Evolutionary conservation across 2,888 invertebrate species (phyloP), one percentile per base, ranked within the genome.

Genomic region (Chymomyza procnemis): DNA sequence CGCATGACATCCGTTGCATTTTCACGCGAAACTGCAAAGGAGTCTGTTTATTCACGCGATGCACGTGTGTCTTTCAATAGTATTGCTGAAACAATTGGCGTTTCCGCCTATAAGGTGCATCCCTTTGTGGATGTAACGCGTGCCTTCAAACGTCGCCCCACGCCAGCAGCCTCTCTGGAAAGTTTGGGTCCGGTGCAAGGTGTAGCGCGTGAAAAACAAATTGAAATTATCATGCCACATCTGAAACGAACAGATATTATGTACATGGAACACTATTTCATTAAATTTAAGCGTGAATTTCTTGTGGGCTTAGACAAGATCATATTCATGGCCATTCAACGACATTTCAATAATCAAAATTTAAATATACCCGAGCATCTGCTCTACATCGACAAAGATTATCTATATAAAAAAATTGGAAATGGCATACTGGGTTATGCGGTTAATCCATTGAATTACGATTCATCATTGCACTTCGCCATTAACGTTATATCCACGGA

Each of bases 81-180:
- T 0, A 71, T 86, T 5, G 81, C 88, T 4, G 73, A 78, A 22
- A 80, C 88, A 5, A 90, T 91, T 71, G 91, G 91, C n/a, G 78
- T 80, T 52, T 86, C 89, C 9, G 88, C 89, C 61, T 90, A 90
- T 66, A 78, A 88, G 60, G 85, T 88, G n/a, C 79, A 88, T 84
- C 88, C 88, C 4, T 78, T 88, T 64, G 79, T 87, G 34, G 84
- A 88, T 67, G 61, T 91, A 0, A 87, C 87, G 26, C 64, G 79
- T 3, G 85, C 87, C 26, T 57, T 64, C 2, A 84, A 81, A 21
- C 79, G 91, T 3, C 72, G 76, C 2, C 89, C 90, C 8, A 91
- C 90, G 6, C 90, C 90, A 48, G 80, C 88, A 19, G 90, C 90
- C 0, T 90, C 90, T 0, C 60, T 90, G n/a, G 84, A 87, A 19